Base-by-base conservation (phyloP, 2,113 vertebrate genomes). In the Cricetomys ansorgei region DNA sequence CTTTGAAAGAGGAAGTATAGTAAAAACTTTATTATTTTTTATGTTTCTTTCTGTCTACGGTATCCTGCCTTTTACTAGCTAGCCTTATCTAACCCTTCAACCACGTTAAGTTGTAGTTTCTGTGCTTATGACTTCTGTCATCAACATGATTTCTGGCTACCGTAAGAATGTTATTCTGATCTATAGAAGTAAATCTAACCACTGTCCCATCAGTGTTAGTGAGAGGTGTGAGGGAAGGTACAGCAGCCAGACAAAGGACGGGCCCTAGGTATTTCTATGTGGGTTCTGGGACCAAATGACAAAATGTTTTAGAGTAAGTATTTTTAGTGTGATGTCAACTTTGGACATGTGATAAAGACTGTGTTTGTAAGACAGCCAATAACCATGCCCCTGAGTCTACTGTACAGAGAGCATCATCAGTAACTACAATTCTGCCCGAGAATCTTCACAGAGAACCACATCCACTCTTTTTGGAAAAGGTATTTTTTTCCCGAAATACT, bases 81-180 rank as follows among this genome's bases (percentile, higher is more conserved):
- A 55, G 37, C 25, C 93, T 81, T 86, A 37, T 72, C n/a, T 72
- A 92, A 97, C 23, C 29, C 89, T 83, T 77, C 34, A 96, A 40
- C 12, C 37, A 94, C 43, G 83, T 53, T 72, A 73, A 89, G n/a
- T 12, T 67, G 48, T 84, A 89, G 62, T 37, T 64, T 89, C 73
- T 86, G 55, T 62, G n/a, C 27, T 62, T 53, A 2, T 48, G 92
- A 84, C 67, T 94, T 91, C 27, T 37, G 50, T 55, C 23, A 75
- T 57, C 25, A 84, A 53, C 80, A 40, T 45, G 13, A 59, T 93
- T 70, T 75, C 13, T 73, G 27, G 10, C 37, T 57, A 37, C 62
- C 29, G 81, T 76, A 43, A 80, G 70, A 69, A 76, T 91, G 31
- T 4, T 90, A 10, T 64, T 53, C 16, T 11, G 23, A 62, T 75